A percentile compares a stretch with the other conserved stretches of the same genome.
Evolutionary conservation across 1,140 invertebrate genomes (phyloP).

Genomic region (Camponotus vicinus): DNA sequence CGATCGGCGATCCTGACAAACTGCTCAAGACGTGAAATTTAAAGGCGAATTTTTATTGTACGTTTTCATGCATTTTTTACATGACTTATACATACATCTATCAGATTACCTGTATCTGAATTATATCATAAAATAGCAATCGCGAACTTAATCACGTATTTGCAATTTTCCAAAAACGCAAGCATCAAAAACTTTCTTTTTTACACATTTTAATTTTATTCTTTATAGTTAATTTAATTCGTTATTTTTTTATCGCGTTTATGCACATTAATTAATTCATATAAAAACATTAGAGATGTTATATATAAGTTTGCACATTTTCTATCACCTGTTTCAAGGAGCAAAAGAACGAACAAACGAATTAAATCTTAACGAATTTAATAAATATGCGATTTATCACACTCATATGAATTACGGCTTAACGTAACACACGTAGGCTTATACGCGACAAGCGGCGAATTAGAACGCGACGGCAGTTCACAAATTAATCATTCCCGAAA

Average conservation of each 20-base stretch:
- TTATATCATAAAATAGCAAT: not conserved
- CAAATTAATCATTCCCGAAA: slow-evolving; percentile 33
- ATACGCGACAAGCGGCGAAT: not conserved
- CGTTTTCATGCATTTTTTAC: not conserved
- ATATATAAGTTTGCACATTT: not conserved
- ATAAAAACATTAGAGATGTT: not conserved
- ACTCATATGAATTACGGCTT: not conserved
- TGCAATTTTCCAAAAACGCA: not conserved
- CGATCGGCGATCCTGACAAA: slow-evolving; percentile 1
- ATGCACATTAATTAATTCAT: not conserved
- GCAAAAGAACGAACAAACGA: not conserved
- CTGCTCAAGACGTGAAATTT: not conserved
- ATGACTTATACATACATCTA: not conserved
- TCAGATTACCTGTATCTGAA: slow-evolving; percentile 3
- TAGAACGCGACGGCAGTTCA: slow-evolving; percentile 3
- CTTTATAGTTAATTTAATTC: not conserved
- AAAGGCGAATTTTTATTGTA: slow-evolving; percentile 5
- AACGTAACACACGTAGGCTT: not conserved
- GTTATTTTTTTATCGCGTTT: not conserved
- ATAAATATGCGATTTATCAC: slow-evolving; percentile 2
- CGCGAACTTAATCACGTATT: not conserved
- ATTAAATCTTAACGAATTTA: not conserved
- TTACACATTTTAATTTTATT: not conserved
- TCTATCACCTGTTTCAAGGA: not conserved
- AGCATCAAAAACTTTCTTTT: not conserved